Evolutionary conservation across 2,113 vertebrate species (phyloP).

Genomic region (Eulemur macaco): DNA sequence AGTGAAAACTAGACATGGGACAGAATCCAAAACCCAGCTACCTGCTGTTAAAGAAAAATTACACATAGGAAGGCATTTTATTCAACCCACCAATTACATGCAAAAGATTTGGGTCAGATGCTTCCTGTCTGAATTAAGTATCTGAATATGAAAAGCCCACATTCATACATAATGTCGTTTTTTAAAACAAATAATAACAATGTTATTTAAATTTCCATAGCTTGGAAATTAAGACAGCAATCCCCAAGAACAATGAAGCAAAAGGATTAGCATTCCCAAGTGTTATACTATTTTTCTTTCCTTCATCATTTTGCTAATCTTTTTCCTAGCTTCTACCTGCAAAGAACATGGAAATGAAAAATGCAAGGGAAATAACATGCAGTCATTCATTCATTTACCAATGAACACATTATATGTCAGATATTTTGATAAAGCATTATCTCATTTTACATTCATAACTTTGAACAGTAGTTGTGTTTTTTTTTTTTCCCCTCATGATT

Average conservation of each 20-base stretch:
- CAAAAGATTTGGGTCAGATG: conserved; percentile 60
- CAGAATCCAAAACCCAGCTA: conserved; percentile 68
- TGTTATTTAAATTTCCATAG: conserved; percentile 36
- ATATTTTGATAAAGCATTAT: background rate
- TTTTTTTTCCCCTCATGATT: background rate
- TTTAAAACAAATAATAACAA: conserved; percentile 30
- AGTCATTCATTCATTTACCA: background rate
- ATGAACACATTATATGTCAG: background rate
- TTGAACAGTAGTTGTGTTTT: background rate
- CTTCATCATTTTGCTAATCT: background rate
- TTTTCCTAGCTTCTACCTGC: background rate
- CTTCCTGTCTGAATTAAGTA: conserved; percentile 56
- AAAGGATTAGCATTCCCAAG: background rate
- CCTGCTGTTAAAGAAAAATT: conserved; percentile 72
- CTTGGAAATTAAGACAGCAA: conserved; percentile 13
- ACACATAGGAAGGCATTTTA: conserved; percentile 56
- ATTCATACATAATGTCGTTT: conserved; percentile 52
- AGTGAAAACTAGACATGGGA: conserved; percentile 57
- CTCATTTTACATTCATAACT: background rate
- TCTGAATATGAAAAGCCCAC: conserved; percentile 3
- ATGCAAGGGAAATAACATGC: background rate
- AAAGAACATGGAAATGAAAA: background rate
- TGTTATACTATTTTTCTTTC: background rate
- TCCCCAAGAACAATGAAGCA: background rate
- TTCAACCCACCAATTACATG: conserved; percentile 58